Evolutionary conservation across 2,888 invertebrate species (phyloP), one percentile per base, ranked within the genome.

Genomic region (Sussaba pulchella): DNA sequence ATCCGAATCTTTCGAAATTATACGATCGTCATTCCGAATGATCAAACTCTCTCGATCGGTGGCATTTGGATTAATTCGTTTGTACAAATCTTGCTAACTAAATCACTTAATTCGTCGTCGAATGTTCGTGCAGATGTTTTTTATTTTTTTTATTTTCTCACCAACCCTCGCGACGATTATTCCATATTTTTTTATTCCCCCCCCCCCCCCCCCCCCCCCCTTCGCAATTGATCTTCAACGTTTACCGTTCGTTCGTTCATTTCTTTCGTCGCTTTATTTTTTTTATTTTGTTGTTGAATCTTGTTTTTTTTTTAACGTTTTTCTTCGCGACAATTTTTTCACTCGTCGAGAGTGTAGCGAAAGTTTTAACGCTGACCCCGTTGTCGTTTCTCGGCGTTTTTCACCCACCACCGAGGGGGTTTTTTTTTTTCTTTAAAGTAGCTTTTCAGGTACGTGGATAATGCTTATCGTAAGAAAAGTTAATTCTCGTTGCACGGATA

Each of bases 371-470:
- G 31, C 41, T 52, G 10, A n/a, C 17, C 66, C 43, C 59, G 19
- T 47, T n/a, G 36, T 66, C 57, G 12, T 9, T n/a, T 39, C 21
- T 66, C 54, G 69, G 24, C 21, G n/a, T 52, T 36, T 50, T 31
- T 57, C 41, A 39, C 36, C 66, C 71, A 67, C 54, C 69, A 75
- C 45, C 59, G 31, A 6, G 31, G 54, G 63, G 63, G 63, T 70
- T 69, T 64, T 59, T 71, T 71, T 70, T 69, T 64, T 59, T 74
- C 36, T 45, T 83, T 82, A 85, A 81, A 80, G 83, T 87, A 89
- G 89, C 87, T 89, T n/a, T 87, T 88, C 89, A 90, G 90, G 89
- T 90, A 89, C 88, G 83, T 81, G 83, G 84, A 85, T 83, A 87
- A 86, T 85, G 85, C 84, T 87, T 89, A 86, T 84, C 81, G 83